Conservation (phyloP, 1,140 invertebrate genomes). For the Metopolophium dirhodum region DNA sequence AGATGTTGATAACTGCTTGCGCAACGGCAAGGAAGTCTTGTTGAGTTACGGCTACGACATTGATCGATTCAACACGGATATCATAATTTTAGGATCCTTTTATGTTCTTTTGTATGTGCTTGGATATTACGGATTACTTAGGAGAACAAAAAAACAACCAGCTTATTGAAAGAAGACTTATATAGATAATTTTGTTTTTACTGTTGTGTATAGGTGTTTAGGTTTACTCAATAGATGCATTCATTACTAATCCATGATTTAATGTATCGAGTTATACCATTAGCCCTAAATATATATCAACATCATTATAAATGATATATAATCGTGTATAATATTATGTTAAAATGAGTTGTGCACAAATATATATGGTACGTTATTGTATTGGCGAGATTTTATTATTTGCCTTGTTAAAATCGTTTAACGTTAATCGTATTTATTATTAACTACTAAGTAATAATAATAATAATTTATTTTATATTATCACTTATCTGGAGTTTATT, state of each 20-base stretch:
- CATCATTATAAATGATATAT: no score
- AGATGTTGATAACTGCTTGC: neutral
- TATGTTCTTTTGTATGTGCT: neutral
- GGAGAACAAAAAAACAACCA: slow-evolving; percentile 35
- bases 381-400: neutral
- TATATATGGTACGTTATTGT: neutral
- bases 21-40: slow-evolving; percentile 39
- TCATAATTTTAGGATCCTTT: neutral
- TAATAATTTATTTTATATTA: neutral
- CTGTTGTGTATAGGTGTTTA: neutral
- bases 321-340: no score
- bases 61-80: neutral
- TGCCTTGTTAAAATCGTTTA: neutral
- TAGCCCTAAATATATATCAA: neutral
- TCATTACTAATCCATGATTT: neutral
- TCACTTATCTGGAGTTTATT: neutral
- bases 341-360: no score
- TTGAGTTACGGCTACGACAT: slow-evolving; percentile 42
- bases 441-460: slow-evolving; percentile 4
- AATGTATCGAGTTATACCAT: no score
- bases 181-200: neutral
- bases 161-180: slow-evolving; percentile 16
- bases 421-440: neutral
- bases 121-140: slow-evolving; percentile 34
- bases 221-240: neutral